These are phyloP conservation scores for Corvus moneduloides DNA, from an alignment of 2,113 vertebrate species.

Conservation along the genomic window DNA sequence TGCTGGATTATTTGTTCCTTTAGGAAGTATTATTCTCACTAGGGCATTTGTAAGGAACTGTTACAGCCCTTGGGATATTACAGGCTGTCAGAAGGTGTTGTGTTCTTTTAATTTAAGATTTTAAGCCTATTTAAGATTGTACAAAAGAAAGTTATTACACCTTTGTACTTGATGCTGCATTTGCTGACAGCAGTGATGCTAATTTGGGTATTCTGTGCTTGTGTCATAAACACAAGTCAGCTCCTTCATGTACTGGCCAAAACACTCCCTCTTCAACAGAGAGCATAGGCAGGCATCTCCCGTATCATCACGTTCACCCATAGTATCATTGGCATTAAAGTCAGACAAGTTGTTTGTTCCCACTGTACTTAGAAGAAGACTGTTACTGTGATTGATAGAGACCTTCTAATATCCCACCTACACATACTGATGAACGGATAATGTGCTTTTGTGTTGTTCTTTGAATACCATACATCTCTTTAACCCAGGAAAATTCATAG, in stretches of 20 bases:
- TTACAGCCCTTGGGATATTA: not conserved
- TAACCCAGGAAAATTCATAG: not conserved
- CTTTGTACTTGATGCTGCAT: not conserved
- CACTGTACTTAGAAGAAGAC: not conserved
- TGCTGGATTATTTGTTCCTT: not conserved
- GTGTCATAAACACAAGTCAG: not conserved
- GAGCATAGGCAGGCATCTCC: not conserved
- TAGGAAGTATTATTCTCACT: not conserved
- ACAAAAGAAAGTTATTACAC: not conserved
- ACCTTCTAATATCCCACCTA: not conserved
- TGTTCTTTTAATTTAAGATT: not conserved
- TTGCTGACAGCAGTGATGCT: not conserved
- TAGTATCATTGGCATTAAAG: not conserved
- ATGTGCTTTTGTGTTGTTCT: not conserved
- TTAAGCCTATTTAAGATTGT: not conserved
- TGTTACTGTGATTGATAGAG: not conserved
- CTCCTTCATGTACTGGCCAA: not conserved
- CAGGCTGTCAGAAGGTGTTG: not conserved
- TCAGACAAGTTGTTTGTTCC: rapidly evolving
- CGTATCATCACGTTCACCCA: not conserved
- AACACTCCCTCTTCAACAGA: not conserved
- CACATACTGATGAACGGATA: not conserved
- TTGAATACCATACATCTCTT: not conserved
- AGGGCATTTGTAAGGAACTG: not conserved
- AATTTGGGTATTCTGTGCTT: not conserved